These are phyloP conservation scores for Eulithis prunata DNA, from an alignment of 2,888 invertebrate genomes.

Conservation along the genomic window DNA sequence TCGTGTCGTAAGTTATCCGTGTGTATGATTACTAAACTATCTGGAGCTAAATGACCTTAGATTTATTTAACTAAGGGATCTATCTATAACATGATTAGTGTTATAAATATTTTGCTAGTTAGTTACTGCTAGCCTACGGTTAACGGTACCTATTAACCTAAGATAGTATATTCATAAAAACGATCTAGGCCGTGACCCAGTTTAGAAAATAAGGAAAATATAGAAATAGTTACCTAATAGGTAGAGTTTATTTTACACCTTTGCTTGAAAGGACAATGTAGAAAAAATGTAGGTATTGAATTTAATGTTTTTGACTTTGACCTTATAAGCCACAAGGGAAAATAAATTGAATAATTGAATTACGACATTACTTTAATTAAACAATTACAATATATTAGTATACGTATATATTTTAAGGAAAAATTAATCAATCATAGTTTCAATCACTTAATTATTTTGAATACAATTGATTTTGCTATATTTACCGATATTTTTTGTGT, in stretches of 20 bases:
- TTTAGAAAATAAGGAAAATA: slow-evolving; percentile 33
- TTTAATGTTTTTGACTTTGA: slow-evolving; percentile 12
- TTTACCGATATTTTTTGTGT: too few relatives aligned
- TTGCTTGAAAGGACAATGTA: slow-evolving; percentile 25
- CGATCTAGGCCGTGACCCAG: slow-evolving; percentile 36
- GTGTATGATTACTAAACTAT: slow-evolving; percentile 12
- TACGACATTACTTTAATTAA: not conserved
- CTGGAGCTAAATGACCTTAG: slow-evolving; percentile 11
- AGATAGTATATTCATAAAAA: slow-evolving; percentile 12
- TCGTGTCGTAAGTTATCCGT: slow-evolving; percentile 6
- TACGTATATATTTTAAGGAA: too few relatives aligned
- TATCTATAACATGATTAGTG: slow-evolving; percentile 2
- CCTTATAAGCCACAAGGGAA: slow-evolving; percentile 9
- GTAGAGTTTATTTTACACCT: slow-evolving; percentile 17
- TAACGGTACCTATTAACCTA: not conserved
- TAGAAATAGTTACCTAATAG: slow-evolving; percentile 12
- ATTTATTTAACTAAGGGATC: slow-evolving; percentile 2
- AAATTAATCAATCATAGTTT: too few relatives aligned
- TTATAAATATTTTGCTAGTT: slow-evolving; percentile 4
- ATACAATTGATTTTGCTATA: too few relatives aligned
- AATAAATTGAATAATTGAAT: not conserved
- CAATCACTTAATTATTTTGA: too few relatives aligned
- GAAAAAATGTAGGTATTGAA: not conserved
- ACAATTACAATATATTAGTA: too few relatives aligned
- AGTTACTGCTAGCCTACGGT: too few relatives aligned